Evolutionary conservation across 2,888 invertebrate genomes (phyloP).

Genomic region (Dolichomitus sp.): DNA sequence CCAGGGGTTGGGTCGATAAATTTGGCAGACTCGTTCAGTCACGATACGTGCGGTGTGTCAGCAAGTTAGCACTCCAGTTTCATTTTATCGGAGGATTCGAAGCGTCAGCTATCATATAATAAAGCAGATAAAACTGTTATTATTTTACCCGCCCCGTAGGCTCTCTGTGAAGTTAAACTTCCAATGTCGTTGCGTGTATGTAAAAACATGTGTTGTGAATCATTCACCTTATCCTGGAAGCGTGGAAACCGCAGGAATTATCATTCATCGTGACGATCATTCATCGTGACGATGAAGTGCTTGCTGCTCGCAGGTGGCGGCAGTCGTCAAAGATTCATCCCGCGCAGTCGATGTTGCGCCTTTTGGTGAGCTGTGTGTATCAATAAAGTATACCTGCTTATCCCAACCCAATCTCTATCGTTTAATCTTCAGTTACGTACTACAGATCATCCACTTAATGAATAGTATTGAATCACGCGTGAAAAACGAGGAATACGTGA

Average conservation of each 20-base stretch:
- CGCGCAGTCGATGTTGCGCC: background rate
- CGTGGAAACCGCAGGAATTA: background rate
- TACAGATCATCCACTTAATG: background rate
- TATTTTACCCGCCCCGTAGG: background rate
- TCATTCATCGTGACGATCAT: background rate
- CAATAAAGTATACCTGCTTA: background rate
- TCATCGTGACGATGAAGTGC: background rate
- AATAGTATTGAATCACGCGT: background rate
- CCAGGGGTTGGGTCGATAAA: too few relatives aligned
- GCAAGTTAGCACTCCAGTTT: too few relatives aligned
- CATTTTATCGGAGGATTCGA: too few relatives aligned
- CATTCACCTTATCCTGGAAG: background rate
- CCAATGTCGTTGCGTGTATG: background rate
- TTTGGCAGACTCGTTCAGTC: too few relatives aligned
- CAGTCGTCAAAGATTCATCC: background rate
- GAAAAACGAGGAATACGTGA: background rate
- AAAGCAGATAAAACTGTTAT: background rate
- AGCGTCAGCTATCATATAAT: too few relatives aligned
- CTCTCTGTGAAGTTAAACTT: background rate
- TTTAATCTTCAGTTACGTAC: background rate
- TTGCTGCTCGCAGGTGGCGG: background rate
- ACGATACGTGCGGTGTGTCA: too few relatives aligned
- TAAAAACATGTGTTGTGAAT: background rate
- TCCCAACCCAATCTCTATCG: background rate
- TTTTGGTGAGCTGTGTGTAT: background rate